phyloP scores from a whole-genome alignment of 2,113 vertebrate species.

The Bombycilla garrulus region DNA sequence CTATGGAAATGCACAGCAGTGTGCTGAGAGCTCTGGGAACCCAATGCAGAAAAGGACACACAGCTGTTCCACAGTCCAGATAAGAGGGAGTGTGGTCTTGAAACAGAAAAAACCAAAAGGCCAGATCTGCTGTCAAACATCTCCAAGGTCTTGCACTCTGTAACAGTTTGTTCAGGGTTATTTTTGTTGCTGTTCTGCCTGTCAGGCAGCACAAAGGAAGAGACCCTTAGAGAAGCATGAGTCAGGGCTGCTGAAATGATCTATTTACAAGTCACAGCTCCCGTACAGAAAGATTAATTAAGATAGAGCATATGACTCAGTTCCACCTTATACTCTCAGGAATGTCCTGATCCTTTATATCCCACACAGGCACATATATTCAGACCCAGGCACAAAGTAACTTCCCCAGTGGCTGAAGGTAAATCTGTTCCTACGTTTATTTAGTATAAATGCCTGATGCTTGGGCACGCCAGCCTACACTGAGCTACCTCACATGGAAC shows the following conservation, averaged over 20 bases:
- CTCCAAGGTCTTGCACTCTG: neutral
- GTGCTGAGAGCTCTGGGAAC: neutral
- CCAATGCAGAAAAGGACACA: neutral
- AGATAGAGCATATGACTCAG: constrained; percentile 12
- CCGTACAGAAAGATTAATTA: neutral
- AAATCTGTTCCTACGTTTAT: neutral
- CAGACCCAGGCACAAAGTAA: neutral
- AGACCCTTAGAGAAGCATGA: neutral
- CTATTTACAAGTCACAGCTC: constrained; percentile 18
- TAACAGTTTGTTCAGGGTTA: rapidly evolving
- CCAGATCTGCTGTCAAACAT: neutral
- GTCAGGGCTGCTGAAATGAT: constrained; percentile 15
- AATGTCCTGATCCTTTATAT: constrained; percentile 4
- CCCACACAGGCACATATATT: neutral
- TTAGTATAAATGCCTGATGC: neutral
- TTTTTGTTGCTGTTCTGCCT: neutral
- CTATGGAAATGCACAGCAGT: neutral
- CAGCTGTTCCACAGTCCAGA: neutral
- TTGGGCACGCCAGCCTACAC: neutral
- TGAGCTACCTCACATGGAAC: neutral
- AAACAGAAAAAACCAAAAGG: neutral
- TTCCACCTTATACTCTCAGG: constrained; percentile 3
- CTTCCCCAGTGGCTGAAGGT: neutral
- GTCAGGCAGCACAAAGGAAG: neutral
- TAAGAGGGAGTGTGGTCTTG: neutral